Conservation (phyloP, 2,888 invertebrate species). For the Eilema griseolum region DNA sequence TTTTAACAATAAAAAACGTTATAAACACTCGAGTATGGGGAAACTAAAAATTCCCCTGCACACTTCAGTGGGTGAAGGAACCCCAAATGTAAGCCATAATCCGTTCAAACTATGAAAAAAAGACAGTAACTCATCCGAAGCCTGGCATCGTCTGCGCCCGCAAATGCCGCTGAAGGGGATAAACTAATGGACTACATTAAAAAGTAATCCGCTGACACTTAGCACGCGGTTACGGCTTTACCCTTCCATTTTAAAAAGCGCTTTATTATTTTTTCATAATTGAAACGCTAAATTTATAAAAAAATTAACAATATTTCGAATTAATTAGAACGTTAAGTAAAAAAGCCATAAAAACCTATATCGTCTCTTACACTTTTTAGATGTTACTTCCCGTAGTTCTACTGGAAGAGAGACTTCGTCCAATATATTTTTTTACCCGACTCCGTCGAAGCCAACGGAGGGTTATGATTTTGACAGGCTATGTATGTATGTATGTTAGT, state of each 20-base stretch:
- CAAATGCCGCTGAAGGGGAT: conserved; percentile 1
- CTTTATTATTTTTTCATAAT: conserved; percentile 1
- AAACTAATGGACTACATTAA: conserved; percentile 11
- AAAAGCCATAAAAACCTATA: too few relatives aligned
- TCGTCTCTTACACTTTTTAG: too few relatives aligned
- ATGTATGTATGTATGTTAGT: too few relatives aligned
- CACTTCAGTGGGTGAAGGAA: background rate
- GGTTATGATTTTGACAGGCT: too few relatives aligned
- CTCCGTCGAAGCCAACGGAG: too few relatives aligned
- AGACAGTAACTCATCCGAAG: background rate
- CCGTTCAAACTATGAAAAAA: background rate
- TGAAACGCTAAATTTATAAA: background rate
- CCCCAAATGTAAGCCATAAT: background rate
- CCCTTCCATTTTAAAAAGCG: background rate
- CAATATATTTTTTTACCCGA: too few relatives aligned
- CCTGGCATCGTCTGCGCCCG: background rate
- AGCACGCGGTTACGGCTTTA: background rate
- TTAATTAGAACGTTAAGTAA: background rate
- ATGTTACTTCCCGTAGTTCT: too few relatives aligned
- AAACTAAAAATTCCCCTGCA: background rate
- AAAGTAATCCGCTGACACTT: conserved; percentile 9
- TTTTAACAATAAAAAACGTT: too few relatives aligned
- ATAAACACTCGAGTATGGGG: too few relatives aligned
- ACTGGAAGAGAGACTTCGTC: too few relatives aligned
- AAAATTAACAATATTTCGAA: background rate